A percentile compares a stretch with the other conserved stretches of the same genome.
Evolutionary conservation across 2,888 invertebrate genomes (phyloP).

Genomic region (Acanthosepion lycidas): DNA sequence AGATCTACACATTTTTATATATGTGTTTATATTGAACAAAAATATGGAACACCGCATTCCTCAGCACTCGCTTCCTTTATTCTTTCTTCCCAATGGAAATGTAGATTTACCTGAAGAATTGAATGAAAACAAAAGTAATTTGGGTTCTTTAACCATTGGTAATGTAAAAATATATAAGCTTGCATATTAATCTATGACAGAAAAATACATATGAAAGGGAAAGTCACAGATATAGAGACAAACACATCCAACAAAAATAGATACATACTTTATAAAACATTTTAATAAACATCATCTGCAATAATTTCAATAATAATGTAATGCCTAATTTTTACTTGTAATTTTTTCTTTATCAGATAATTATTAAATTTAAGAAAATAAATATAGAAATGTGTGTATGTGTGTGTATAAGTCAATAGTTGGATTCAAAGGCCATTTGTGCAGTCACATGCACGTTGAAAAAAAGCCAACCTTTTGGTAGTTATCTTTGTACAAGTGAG

Average conservation of each 20-base stretch:
- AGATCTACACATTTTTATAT: background rate
- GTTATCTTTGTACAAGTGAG: no score
- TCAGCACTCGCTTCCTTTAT: conserved; percentile 53
- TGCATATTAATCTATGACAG: background rate
- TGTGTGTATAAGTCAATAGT: no score
- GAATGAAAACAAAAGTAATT: conserved; percentile 16
- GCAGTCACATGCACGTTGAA: no score
- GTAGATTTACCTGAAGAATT: conserved; percentile 65
- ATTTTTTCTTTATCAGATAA: no score
- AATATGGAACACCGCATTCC: background rate
- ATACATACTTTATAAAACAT: no score
- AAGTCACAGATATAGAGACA: background rate
- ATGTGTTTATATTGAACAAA: background rate
- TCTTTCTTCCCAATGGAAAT: conserved; percentile 65
- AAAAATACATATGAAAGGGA: background rate
- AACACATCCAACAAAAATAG: background rate
- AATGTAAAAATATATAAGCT: background rate
- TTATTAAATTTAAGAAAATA: no score
- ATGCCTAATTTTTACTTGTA: no score
- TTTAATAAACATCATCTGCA: no score
- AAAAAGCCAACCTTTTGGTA: no score
- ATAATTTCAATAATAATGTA: no score
- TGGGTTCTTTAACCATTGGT: background rate
- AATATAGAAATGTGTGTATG: no score
- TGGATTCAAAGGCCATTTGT: no score